A percentile compares a stretch with the other conserved stretches of the same genome.
phyloP scores from a whole-genome alignment of 1,140 invertebrate genomes.

The Sinonovacula constricta region DNA sequence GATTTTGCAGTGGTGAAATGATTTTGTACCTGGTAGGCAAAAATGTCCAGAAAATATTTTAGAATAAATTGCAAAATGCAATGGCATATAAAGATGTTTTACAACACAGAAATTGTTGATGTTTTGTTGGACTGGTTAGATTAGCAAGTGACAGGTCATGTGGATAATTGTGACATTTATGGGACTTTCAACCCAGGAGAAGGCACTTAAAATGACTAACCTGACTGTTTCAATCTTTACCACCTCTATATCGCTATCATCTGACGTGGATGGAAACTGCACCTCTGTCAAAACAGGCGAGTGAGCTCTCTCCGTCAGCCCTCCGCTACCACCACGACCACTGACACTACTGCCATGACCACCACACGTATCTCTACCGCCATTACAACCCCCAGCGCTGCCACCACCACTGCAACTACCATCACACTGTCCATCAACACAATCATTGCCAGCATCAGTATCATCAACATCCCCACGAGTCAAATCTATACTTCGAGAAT shows the following conservation, averaged over 20 bases:
- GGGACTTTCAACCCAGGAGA: too few species aligned
- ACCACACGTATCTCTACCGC: not conserved
- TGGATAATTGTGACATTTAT: too few species aligned
- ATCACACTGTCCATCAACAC: not conserved
- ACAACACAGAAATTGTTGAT: too few species aligned
- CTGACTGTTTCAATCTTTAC: conserved; percentile 78
- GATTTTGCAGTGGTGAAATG: too few species aligned
- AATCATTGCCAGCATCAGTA: not conserved
- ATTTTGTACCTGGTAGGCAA: too few species aligned
- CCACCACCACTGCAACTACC: not conserved
- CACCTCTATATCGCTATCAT: conserved; percentile 81
- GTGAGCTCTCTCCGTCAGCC: not conserved
- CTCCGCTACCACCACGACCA: not conserved
- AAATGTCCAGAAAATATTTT: too few species aligned
- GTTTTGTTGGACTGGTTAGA: too few species aligned
- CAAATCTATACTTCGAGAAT: conserved; percentile 28
- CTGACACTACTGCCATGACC: not conserved
- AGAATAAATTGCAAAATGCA: too few species aligned
- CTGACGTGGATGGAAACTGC: conserved; percentile 36
- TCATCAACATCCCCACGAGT: conserved; percentile 4
- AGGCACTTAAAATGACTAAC: conserved; percentile 39
- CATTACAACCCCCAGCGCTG: not conserved
- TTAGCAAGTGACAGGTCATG: too few species aligned
- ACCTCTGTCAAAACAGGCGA: conserved; percentile 50
- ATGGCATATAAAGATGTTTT: too few species aligned